These are phyloP conservation scores for Capromys pilorides DNA, from an alignment of 2,797 vertebrate species.

Conservation along the genomic window DNA sequence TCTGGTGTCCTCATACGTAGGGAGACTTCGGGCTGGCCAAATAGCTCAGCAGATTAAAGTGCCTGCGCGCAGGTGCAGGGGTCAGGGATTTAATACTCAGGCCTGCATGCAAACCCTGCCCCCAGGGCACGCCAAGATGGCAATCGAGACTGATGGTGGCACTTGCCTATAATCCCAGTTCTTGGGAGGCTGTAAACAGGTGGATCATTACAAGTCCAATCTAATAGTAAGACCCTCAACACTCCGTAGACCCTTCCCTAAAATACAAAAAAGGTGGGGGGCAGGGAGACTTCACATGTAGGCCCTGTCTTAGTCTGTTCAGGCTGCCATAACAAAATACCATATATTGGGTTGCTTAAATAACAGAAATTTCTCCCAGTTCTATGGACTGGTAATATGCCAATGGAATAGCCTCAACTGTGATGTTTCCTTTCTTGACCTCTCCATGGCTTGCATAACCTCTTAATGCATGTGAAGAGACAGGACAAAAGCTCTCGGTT, in stretches of 20 bases:
- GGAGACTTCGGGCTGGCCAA: background rate
- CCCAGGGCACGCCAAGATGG: no score
- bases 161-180: no score
- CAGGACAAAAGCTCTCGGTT: background rate
- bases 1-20: background rate
- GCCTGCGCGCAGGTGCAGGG: no score
- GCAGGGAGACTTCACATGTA: background rate
- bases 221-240: no score
- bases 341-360: background rate
- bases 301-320: background rate
- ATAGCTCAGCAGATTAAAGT: no score
- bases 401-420: background rate
- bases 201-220: no score
- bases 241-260: no score
- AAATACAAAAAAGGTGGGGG: no score
- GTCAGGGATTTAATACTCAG: no score
- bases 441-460: background rate
- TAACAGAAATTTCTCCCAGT: background rate
- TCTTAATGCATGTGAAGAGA: background rate
- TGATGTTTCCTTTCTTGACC: background rate
- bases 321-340: background rate
- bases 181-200: no score
- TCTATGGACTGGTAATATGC: background rate
- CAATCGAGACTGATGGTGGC: no score
- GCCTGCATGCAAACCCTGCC: no score